Conservation (phyloP, 2,888 invertebrate species). For the Latrodectus elegans region DNA sequence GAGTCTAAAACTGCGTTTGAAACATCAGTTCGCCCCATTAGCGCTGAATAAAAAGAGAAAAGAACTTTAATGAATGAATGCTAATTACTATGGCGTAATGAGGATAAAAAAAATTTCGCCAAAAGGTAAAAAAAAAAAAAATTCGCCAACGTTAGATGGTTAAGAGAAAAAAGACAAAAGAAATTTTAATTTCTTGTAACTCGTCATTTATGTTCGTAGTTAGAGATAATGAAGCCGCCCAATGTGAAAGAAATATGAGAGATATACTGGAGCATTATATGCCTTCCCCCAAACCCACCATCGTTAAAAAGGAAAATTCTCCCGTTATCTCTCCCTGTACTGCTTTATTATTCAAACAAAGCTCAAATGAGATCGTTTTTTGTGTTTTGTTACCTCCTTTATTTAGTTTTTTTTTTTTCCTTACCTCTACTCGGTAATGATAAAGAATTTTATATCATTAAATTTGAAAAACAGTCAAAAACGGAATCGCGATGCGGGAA, state of each 20-base stretch:
- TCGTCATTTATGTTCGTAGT: constrained; percentile 60
- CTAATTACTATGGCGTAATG: constrained; percentile 63
- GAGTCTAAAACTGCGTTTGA: constrained; percentile 57
- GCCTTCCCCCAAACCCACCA: background rate
- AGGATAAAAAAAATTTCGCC: constrained; percentile 27
- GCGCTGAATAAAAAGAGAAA: constrained; percentile 51
- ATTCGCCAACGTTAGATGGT: background rate
- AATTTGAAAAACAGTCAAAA: background rate
- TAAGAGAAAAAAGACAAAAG: constrained; percentile 34
- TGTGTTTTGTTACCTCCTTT: background rate
- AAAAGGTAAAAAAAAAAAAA: background rate
- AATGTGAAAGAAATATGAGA: constrained; percentile 51
- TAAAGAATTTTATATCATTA: background rate
- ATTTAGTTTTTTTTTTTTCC: background rate
- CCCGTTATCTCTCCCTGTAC: constrained; percentile 28
- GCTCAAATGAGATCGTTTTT: constrained; percentile 48
- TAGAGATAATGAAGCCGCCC: constrained; percentile 53
- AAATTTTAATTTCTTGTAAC: constrained; percentile 61
- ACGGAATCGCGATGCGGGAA: background rate
- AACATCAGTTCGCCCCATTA: constrained; percentile 58
- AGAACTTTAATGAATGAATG: constrained; percentile 43
- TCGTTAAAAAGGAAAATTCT: constrained; percentile 34
- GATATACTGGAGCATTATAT: constrained; percentile 22
- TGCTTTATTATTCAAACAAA: constrained; percentile 59
- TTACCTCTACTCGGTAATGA: background rate